Base-by-base conservation (phyloP, 2,888 invertebrate species). In the Muschampia plurimacula region DNA sequence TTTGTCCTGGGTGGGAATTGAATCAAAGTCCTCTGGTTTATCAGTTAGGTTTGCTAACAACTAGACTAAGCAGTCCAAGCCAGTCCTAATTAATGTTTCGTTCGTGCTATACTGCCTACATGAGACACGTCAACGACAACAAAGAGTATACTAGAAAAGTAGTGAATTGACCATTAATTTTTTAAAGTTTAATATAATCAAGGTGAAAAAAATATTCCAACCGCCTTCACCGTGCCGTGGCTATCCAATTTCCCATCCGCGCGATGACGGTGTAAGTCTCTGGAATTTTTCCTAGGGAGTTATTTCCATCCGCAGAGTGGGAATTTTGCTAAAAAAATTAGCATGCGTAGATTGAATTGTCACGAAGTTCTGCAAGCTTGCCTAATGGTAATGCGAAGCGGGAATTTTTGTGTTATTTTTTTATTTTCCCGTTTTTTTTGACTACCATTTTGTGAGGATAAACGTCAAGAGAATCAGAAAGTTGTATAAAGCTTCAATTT, bases 291-390 rank as follows among this genome's bases (percentile, higher is more conserved):
- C 64, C 49, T 66, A 52, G 65, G 49, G 15, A 66, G 36, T 66
- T 66, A 66, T 66, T 52, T 52, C 36, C 65, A 52, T 32, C 65
- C 32, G 39, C 68, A 46, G 46, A 59, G 49, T 69, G 69, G 70
- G 57, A 49, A 65, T 46, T 71, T 65, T 59, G 65, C 52, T 65
- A 71, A 71, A 71, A 75, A 80, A 83, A 83, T 83, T 83, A 80
- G 82, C 83, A 81, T 83, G 81, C 82, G 80, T 81, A 81, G 82
- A 83, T 83, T 83, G 83, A 81, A 83, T 82, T 81, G 81, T 81
- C 81, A 77, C 77, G 76, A 77, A 81, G 76, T 81, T 83, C 76
- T 69, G 74, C 71, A 75, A 78, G 76, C 75, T 75, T 74, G 79
- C 78, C 76, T 76, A 78, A 77, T 79, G 78, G 77, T 78, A 81